Base-by-base conservation (phyloP, 92 coral and sea anemone genomes). In the Porites lobata region DNA sequence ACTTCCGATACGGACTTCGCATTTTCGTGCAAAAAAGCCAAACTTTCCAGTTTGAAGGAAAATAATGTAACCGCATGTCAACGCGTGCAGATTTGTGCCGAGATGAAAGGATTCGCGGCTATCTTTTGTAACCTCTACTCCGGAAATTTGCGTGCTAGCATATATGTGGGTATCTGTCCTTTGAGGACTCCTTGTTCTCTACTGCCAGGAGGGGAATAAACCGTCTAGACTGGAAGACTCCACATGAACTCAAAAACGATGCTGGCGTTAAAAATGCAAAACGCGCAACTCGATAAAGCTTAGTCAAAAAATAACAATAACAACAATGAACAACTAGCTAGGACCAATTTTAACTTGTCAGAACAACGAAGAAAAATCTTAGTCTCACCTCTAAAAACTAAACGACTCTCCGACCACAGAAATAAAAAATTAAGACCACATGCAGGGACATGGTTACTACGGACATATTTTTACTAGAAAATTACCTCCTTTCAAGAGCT, bases 141-240 rank as follows among this genome's bases (percentile, higher is more conserved):
- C 81, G 87, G 80, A 73, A 84, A 84, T 74, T 84, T 84, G 79
- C 64, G 81, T 74, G 62, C 64, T 50, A 21, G 21, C 19, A 6
- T 84, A 72, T 73, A 84, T 58, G 29, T 72, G 9, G 74, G 18
- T 84, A 84, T 84, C 87, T 84, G 57, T 74, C 65, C 50, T 62
- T 72, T 10, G 80, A 50, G 72, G 68, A 52, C 50, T 73, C 58
- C 72, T 62, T 72, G 80, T 51, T 73, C 50, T 47, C 53, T 56
- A 61, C 50, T 62, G 63, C 72, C 63, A 43, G 15, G 15, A 50
- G 64, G 26, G 61, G 87, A 73, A 73, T 84, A 66, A 64, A 83
- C 15, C 50, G 87, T 84, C 87, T 84, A 84, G 87, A 84, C 87
- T 47, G 13, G 7, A 50, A 1, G 87, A 73, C 87, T 84, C 87